phyloP scores from a whole-genome alignment of 2,113 vertebrate species.

The Myrmecophaga tridactyla region DNA sequence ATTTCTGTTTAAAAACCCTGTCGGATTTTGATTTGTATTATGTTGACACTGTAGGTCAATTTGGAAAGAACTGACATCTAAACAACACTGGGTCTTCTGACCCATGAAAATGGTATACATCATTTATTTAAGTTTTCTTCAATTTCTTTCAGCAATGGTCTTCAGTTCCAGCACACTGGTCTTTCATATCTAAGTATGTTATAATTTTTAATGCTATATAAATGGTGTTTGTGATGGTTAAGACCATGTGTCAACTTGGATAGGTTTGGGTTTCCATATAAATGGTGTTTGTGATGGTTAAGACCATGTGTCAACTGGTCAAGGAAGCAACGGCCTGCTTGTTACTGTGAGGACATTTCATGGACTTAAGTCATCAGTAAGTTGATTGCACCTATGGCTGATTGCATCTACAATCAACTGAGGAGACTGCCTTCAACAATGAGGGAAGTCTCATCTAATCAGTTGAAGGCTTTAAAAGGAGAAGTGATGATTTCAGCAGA shows the following conservation, averaged over 20 bases:
- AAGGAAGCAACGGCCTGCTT: no score
- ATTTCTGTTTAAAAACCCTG: not conserved
- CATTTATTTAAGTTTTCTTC: not conserved
- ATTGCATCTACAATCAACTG: no score
- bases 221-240: not conserved
- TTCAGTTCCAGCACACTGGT: not conserved
- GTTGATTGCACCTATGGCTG: no score
- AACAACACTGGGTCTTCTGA: not conserved
- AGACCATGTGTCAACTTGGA: no score
- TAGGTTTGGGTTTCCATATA: not conserved
- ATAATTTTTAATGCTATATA: not conserved
- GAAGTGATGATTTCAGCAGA: no score
- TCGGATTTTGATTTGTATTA: not conserved
- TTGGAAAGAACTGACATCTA: not conserved
- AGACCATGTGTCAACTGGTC: no score
- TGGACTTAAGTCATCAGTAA: no score
- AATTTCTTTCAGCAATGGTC: not conserved
- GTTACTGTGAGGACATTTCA: no score
- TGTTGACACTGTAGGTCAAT: not conserved
- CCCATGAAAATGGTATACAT: not conserved
- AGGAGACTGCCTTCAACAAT: no score
- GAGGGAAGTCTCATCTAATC: no score
- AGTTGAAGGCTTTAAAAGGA: no score
- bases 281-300: not conserved
- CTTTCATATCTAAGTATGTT: not conserved